Percentiles rank a stretch among this genome's conserved stretches.
Evolutionary conservation across 2,113 vertebrate genomes (phyloP).

Genomic region (Etheostoma spectabile): DNA sequence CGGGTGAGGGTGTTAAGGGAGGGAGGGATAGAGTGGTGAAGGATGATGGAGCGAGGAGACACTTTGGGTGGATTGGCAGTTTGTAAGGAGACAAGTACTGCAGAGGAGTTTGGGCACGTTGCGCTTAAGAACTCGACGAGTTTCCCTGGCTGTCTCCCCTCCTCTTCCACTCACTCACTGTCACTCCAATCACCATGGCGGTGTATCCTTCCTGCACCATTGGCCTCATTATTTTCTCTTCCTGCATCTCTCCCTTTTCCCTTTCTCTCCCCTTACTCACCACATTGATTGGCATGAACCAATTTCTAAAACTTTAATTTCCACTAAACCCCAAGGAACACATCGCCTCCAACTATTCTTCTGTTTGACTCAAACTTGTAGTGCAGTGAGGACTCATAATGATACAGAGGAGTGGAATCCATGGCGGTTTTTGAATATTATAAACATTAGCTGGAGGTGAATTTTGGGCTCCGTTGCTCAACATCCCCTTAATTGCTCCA

Average conservation of each 20-base stretch:
- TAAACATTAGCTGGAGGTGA: constrained; percentile 82
- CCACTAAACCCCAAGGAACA: constrained; percentile 79
- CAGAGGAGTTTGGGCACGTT: constrained; percentile 56
- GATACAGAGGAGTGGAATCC: constrained; percentile 72
- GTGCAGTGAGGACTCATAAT: constrained; percentile 76
- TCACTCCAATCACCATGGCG: constrained; percentile 75
- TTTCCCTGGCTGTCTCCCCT: constrained; percentile 55
- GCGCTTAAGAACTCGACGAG: constrained; percentile 65
- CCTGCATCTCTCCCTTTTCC: constrained; percentile 62
- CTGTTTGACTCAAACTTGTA: constrained; percentile 73
- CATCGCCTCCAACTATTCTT: constrained; percentile 78
- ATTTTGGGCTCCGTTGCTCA: constrained; percentile 69
- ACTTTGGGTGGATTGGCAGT: constrained; percentile 63
- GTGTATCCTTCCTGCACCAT: constrained; percentile 79
- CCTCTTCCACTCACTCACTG: constrained; percentile 75
- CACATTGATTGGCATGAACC: constrained; percentile 82
- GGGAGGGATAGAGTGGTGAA: constrained; percentile 34
- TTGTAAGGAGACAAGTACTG: constrained; percentile 64
- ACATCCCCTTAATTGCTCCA: constrained; percentile 79
- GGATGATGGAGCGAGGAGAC: constrained; percentile 55
- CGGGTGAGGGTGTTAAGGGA: constrained; percentile 25
- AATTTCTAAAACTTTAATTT: constrained; percentile 84
- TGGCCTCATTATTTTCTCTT: constrained; percentile 82
- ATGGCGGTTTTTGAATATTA: constrained; percentile 78
- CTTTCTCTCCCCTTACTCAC: constrained; percentile 52